A percentile compares a stretch with the other conserved stretches of the same genome.
Evolutionary conservation across 2,797 vertebrate genomes (phyloP).

Genomic region (Monodelphis domestica): DNA sequence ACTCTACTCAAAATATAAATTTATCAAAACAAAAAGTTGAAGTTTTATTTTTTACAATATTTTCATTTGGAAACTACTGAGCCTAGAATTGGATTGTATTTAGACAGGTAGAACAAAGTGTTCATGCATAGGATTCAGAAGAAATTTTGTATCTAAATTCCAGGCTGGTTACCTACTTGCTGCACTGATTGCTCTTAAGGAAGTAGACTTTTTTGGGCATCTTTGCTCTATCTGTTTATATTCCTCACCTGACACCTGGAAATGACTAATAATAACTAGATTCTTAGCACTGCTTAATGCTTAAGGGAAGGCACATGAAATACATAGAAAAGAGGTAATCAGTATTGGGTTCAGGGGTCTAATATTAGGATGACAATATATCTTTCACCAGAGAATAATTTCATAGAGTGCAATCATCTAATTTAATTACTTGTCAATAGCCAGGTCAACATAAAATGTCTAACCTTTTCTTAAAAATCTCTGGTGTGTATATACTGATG

Average conservation of each 20-base stretch:
- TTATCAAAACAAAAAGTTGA: constrained; percentile 46
- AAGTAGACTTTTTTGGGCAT: neutral
- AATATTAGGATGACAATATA: neutral
- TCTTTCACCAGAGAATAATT: neutral
- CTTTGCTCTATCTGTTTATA: neutral
- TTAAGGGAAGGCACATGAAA: neutral
- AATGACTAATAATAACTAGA: neutral
- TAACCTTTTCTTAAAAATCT: too few species aligned
- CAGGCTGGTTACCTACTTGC: neutral
- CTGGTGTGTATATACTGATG: too few species aligned
- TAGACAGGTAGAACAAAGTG: constrained; percentile 12
- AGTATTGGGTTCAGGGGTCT: neutral
- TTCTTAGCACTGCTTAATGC: neutral
- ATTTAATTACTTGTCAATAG: neutral
- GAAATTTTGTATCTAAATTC: neutral
- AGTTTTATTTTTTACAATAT: constrained; percentile 53
- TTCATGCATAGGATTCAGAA: neutral
- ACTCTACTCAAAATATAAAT: constrained; percentile 56
- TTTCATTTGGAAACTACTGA: constrained; percentile 45
- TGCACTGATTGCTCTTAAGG: constrained; percentile 32
- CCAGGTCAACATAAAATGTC: neutral
- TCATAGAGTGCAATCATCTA: neutral
- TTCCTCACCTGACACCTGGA: neutral
- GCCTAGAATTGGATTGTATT: constrained; percentile 8
- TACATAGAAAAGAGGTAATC: neutral